These are phyloP conservation scores for Melanotaenia nigrans DNA, from an alignment of 2,797 vertebrate species.

Conservation along the genomic window DNA sequence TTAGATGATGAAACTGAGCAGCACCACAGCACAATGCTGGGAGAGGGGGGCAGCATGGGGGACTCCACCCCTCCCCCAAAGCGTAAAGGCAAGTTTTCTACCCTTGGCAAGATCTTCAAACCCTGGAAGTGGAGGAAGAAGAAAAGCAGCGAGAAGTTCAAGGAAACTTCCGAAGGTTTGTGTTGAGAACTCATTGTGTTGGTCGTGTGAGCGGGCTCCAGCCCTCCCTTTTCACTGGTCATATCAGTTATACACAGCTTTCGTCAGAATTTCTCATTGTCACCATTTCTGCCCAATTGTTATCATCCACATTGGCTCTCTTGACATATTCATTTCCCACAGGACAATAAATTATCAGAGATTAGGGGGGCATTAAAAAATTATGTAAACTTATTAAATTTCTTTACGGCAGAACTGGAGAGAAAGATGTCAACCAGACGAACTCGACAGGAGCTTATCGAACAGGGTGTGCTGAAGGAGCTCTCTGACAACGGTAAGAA, in stretches of 20 bases:
- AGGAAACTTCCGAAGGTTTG: constrained; percentile 97
- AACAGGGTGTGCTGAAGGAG: constrained; percentile 96
- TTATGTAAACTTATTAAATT: constrained; percentile 33
- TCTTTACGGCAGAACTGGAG: constrained; percentile 91
- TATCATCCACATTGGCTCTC: constrained; percentile 3
- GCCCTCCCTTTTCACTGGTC: neutral
- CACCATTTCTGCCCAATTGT: constrained; percentile 25
- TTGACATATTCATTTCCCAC: constrained; percentile 11
- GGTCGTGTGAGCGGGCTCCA: neutral
- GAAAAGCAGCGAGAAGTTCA: constrained; percentile 97
- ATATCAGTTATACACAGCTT: constrained; percentile 40
- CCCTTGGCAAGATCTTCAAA: constrained; percentile 97
- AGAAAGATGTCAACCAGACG: constrained; percentile 98
- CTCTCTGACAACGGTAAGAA: constrained; percentile 91
- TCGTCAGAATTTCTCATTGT: constrained; percentile 40
- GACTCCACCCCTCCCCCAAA: constrained; percentile 90
- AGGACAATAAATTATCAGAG: constrained; percentile 36
- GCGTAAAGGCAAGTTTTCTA: constrained; percentile 96
- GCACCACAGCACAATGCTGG: constrained; percentile 81
- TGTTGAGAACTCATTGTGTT: constrained; percentile 43
- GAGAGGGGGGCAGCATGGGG: constrained; percentile 86
- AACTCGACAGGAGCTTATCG: constrained; percentile 96
- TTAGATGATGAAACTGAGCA: constrained; percentile 85
- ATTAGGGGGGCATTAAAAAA: neutral
- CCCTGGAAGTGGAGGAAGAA: constrained; percentile 99